phyloP scores from a whole-genome alignment of 53 echinoderm and acorn worm species.

The Holothuria scabra region DNA sequence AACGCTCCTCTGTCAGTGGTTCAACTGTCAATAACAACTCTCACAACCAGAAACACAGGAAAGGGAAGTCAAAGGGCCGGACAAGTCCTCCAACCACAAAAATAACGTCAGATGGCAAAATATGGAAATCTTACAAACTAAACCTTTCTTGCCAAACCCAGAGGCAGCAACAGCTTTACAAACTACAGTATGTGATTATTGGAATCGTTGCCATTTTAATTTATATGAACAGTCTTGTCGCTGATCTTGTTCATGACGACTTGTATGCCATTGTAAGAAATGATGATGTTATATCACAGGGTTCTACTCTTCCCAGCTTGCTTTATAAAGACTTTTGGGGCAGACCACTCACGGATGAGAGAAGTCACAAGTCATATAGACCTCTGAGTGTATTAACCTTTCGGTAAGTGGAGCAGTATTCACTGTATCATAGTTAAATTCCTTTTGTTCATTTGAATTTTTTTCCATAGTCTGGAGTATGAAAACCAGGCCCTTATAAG shows the following conservation, averaged over 20 bases:
- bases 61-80: too few relatives aligned
- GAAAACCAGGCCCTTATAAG: too few relatives aligned
- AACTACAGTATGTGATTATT: too few relatives aligned
- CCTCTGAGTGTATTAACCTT: conserved; percentile 88
- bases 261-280: conserved; percentile 88
- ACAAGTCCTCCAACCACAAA: too few relatives aligned
- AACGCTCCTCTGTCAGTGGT: too few relatives aligned
- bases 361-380: conserved; percentile 96
- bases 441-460: too few relatives aligned
- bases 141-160: neutral
- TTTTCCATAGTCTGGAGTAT: too few relatives aligned
- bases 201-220: neutral
- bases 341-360: conserved; percentile 76
- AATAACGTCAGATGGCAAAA: neutral
- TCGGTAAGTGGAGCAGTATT: conserved; percentile 55
- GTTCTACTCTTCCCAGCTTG: conserved; percentile 51
- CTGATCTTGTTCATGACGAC: conserved; percentile 91
- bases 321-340: conserved; percentile 96
- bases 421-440: too few relatives aligned
- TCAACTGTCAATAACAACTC: too few relatives aligned
- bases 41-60: too few relatives aligned
- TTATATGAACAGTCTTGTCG: conserved; percentile 74
- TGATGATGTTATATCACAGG: conserved; percentile 68
- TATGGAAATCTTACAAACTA: neutral
- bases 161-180: neutral